Conservation (phyloP, 2,888 invertebrate species). For the Poecilus cupreus region DNA sequence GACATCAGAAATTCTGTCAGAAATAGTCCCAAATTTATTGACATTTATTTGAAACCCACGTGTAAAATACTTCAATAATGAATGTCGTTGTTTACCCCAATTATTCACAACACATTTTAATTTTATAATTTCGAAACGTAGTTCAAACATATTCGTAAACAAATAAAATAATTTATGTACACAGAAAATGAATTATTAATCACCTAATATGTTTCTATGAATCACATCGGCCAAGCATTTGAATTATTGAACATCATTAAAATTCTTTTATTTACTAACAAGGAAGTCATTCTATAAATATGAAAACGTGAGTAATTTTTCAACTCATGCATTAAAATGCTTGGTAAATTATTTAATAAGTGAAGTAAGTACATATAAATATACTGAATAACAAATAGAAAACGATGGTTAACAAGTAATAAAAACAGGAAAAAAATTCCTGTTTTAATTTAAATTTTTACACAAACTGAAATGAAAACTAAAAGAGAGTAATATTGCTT, state of each 20-base stretch:
- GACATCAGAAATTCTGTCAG: too few species aligned
- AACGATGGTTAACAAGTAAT: background rate
- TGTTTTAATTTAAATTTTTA: background rate
- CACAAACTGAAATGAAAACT: background rate
- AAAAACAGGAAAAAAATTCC: background rate
- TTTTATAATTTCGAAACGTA: background rate
- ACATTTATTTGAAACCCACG: background rate
- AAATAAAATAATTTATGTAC: background rate
- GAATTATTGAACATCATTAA: conserved; percentile 20
- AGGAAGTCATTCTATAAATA: background rate
- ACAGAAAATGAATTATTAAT: conserved; percentile 3
- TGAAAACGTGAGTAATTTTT: background rate
- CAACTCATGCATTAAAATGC: background rate
- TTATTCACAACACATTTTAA: background rate
- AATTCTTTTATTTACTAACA: conserved; percentile 19
- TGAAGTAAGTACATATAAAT: background rate
- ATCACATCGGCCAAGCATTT: background rate
- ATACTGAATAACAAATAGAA: background rate
- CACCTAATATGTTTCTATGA: background rate
- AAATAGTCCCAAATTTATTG: too few species aligned
- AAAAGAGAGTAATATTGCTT: background rate
- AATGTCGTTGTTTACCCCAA: background rate
- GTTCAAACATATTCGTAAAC: background rate
- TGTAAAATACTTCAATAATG: background rate
- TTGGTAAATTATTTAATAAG: background rate